Percentiles rank a stretch among this genome's conserved stretches.
These are phyloP conservation scores for Nyctalus aviator DNA, from an alignment of 2,797 vertebrate species.

Conservation along the genomic window DNA sequence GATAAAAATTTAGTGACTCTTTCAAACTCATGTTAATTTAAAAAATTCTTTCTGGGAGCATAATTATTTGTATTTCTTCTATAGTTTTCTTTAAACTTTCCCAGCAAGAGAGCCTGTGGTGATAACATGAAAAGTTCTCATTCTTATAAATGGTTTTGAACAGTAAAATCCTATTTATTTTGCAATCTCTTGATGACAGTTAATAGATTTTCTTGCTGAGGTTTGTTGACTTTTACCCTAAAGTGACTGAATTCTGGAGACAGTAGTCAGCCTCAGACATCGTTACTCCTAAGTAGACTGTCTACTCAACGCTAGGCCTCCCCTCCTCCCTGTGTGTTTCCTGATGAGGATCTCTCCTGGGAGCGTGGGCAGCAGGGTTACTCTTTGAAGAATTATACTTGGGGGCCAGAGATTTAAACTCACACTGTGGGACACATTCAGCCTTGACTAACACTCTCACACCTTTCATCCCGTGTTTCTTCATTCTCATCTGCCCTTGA, in stretches of 20 bases:
- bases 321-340: conserved; percentile 37
- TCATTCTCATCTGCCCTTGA: conserved; percentile 78
- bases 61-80: neutral
- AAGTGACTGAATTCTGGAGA: conserved; percentile 16
- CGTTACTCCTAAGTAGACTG: neutral
- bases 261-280: neutral
- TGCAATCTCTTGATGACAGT: neutral
- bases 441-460: conserved; percentile 62
- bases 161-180: conserved; percentile 6
- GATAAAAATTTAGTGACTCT: neutral
- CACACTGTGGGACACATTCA: conserved; percentile 57
- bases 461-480: conserved; percentile 77
- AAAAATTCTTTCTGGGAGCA: neutral
- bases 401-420: conserved; percentile 73
- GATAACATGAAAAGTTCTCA: neutral
- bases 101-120: conserved; percentile 32
- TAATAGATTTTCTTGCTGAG: neutral
- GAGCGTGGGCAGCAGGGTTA: conserved; percentile 20
- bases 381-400: conserved; percentile 82
- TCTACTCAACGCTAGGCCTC: neutral
- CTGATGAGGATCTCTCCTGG: neutral
- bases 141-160: conserved; percentile 14
- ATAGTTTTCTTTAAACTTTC: conserved; percentile 39
- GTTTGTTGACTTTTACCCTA: neutral
- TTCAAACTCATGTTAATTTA: neutral